These are phyloP conservation scores for Mythimna impura DNA, from an alignment of 2,888 invertebrate species.

Conservation along the genomic window DNA sequence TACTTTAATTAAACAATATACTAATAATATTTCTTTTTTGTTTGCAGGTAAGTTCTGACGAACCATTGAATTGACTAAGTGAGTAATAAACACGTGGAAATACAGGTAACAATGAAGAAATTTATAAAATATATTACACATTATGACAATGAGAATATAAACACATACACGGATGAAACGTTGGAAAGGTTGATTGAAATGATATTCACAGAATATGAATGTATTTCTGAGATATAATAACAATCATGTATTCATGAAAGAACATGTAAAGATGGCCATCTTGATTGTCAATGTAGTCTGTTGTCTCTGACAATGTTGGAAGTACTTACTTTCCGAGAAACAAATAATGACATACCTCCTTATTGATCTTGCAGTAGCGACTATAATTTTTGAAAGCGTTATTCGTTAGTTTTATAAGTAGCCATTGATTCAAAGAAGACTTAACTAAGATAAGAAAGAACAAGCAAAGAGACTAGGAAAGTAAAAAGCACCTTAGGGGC, in stretches of 20 bases:
- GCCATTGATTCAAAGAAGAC: no score
- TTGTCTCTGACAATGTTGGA: background rate
- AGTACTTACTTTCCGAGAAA: background rate
- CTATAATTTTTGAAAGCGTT: no score
- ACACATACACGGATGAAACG: background rate
- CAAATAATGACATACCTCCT: background rate
- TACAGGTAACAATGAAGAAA: slow-evolving; percentile 22
- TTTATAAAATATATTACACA: slow-evolving; percentile 1
- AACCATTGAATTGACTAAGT: slow-evolving; percentile 17
- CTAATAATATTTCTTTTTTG: slow-evolving; percentile 30
- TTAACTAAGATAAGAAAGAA: background rate
- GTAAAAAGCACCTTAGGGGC: background rate
- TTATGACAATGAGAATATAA: background rate
- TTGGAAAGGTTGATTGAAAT: slow-evolving; percentile 11
- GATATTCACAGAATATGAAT: background rate
- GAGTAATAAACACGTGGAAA: slow-evolving; percentile 13
- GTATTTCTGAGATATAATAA: slow-evolving; percentile 3
- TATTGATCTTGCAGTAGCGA: no score
- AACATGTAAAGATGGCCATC: background rate
- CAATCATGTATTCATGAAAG: no score
- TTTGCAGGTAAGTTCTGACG: slow-evolving; percentile 55
- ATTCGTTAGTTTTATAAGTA: no score
- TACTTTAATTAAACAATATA: slow-evolving; percentile 1
- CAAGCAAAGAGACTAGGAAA: background rate
- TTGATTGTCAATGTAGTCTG: background rate